Evolutionary conservation across 2,888 invertebrate genomes (phyloP).

Genomic region (Mylabris sibirica): DNA sequence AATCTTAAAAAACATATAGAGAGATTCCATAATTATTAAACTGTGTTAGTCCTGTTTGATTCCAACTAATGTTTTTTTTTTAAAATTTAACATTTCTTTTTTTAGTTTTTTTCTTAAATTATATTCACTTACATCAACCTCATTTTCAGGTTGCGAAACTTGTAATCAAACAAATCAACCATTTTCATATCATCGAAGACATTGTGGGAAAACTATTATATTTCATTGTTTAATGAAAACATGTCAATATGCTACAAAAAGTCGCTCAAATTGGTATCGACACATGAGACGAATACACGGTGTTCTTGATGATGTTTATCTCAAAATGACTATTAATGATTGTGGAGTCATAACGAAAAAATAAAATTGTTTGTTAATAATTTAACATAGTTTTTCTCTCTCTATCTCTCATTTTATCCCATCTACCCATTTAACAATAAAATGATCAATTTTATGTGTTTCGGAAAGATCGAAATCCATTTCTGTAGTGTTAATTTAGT

Average conservation of each 20-base stretch:
- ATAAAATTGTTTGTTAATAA: constrained; percentile 11
- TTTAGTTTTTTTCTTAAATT: background rate
- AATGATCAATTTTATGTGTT: background rate
- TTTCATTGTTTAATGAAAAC: constrained; percentile 28
- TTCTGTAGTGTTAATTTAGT: background rate
- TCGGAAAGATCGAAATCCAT: background rate
- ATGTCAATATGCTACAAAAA: constrained; percentile 28
- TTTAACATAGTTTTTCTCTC: background rate
- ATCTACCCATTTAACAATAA: background rate
- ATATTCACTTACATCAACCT: background rate
- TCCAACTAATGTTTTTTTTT: background rate
- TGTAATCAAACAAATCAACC: constrained; percentile 11
- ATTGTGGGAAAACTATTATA: constrained; percentile 11
- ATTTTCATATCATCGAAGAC: constrained; percentile 5
- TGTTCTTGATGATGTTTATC: constrained; percentile 20
- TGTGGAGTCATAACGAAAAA: constrained; percentile 20
- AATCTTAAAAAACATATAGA: constrained; percentile 28
- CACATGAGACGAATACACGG: constrained; percentile 32
- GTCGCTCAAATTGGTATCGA: constrained; percentile 37
- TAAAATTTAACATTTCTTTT: no score
- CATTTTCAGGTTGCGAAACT: constrained; percentile 12
- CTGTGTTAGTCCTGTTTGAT: background rate
- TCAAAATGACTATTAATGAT: constrained; percentile 20
- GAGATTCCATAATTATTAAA: constrained; percentile 3
- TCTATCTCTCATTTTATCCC: no score